Evolutionary conservation across 2,797 vertebrate genomes (phyloP).

Genomic region (Parauchenoglanis ngamensis): DNA sequence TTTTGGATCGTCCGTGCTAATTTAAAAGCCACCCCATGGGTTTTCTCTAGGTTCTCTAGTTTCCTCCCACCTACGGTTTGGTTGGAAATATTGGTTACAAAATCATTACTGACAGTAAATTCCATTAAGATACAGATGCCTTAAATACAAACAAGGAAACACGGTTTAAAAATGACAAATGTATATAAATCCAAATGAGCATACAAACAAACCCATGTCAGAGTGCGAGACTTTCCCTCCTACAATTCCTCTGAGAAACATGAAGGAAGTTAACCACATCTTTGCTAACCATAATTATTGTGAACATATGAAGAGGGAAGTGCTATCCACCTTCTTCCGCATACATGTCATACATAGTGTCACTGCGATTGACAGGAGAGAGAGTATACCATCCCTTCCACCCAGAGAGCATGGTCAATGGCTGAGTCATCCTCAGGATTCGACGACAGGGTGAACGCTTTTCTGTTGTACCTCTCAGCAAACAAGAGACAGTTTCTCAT

Average conservation of each 20-base stretch:
- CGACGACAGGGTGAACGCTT: background rate
- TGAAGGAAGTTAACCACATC: background rate
- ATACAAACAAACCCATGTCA: background rate
- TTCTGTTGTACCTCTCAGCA: background rate
- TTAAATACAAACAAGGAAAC: background rate
- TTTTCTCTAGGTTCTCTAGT: no score
- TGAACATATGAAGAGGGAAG: background rate
- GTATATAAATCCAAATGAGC: background rate
- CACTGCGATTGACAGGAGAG: background rate
- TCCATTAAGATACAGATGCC: background rate
- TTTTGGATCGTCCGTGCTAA: background rate
- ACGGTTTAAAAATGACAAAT: background rate
- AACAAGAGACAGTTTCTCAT: no score
- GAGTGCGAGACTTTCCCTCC: background rate
- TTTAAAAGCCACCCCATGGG: background rate
- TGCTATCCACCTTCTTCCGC: background rate
- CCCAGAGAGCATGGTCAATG: background rate
- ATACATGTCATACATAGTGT: background rate
- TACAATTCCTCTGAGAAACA: background rate
- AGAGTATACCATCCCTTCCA: background rate
- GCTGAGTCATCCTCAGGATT: background rate
- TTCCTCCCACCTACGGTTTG: background rate
- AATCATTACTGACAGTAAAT: background rate
- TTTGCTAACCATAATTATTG: background rate
- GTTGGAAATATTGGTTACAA: background rate